Evolutionary conservation across 2,888 invertebrate species (phyloP), one percentile per base, ranked within the genome.

Genomic region (Cremastinae sp.): DNA sequence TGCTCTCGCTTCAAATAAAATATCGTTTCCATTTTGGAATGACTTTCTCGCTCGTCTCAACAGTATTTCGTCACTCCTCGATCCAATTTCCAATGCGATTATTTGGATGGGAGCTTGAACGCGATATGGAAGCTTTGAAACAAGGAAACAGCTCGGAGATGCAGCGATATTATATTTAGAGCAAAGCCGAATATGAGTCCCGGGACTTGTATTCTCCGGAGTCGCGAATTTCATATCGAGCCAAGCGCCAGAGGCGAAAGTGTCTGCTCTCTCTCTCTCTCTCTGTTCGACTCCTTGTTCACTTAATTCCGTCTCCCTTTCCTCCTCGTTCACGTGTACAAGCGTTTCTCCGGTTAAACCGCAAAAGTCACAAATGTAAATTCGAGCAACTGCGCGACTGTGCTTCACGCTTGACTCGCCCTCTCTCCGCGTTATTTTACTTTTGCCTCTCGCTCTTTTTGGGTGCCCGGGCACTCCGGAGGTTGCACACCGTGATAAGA

Each of bases 341-440:
- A 78, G 61, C 78, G 72, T 83, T 84, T 84, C 82, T 78, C 75
- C 66, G 81, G 83, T 82, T 84, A 86, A 86, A 84, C 85, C 83
- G 79, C 82, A 81, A 87, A 88, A 87, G 86, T 88, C 86, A 84
- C 83, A 81, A 84, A 88, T 87, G 88, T 84, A 88, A 86, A 87
- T 87, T 79, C 81, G 79, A 66, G 78, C 70, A 45, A 45, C 28
- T 28, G 41, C 36, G 53, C 54, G 71, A 58, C 59, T 61, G 59
- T 34, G 34, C 56, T 64, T 49, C 49, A 22, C 54, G 59, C 61
- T 56, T 36, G 20, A 36, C 36, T 49, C n/a, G 9, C 36, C 36
- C 51, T 8, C 20, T 18, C 20, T 20, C 9, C 0, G 7, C n/a
- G 10, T 9, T n/a, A 20, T 5, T 9, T 18, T 56, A n/a, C 38